Base-by-base conservation (phyloP, 2,888 invertebrate species). In the Idaea dimidiata region DNA sequence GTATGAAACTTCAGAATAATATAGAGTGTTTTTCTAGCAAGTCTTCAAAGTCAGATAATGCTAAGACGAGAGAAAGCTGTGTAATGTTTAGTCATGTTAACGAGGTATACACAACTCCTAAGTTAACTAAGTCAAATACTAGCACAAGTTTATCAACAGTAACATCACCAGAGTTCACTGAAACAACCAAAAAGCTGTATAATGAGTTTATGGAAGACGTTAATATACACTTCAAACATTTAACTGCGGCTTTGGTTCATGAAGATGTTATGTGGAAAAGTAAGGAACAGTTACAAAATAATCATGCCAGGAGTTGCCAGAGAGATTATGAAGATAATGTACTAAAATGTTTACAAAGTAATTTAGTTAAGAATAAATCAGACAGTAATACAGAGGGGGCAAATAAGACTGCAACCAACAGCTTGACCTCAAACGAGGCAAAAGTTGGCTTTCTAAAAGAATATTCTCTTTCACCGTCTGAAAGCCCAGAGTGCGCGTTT, bases 171-270 rank as follows among this genome's bases (percentile, higher is more conserved):
- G 43, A 10, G 43, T 14, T 43, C 43, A 43, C 43, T 43, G 43
- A 43, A 43, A 43, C 43, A 7, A 43, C 14, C 43, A 43, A 43
- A 43, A 43, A 72, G 63, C 67, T 81, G 7, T 88, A 85, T 71
- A 74, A 82, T 68, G 78, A 84, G 55, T 81, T 88, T 68, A 81
- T 87, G 73, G 70, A 80, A 57, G 75, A 81, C 60, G 78, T 87
- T 24, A 80, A 86, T 16, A 65, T 66, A 16, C 79, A 81, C 66
- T 62, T 88, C 8, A 72, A 72, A 64, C 73, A 73, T 54, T 24
- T 69, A 0, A 71, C 77, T 43, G 79, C 80, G 54, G 61, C 62
- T n/a, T 67, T 81, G 55, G 64, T 77, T 5, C 74, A 76, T 62
- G 78, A 78, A 58, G 79, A 86, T 66, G 65, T 80, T 56, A 74